These are phyloP conservation scores for Gymnorhina tibicen DNA, from an alignment of 2,113 vertebrate species.

Conservation along the genomic window DNA sequence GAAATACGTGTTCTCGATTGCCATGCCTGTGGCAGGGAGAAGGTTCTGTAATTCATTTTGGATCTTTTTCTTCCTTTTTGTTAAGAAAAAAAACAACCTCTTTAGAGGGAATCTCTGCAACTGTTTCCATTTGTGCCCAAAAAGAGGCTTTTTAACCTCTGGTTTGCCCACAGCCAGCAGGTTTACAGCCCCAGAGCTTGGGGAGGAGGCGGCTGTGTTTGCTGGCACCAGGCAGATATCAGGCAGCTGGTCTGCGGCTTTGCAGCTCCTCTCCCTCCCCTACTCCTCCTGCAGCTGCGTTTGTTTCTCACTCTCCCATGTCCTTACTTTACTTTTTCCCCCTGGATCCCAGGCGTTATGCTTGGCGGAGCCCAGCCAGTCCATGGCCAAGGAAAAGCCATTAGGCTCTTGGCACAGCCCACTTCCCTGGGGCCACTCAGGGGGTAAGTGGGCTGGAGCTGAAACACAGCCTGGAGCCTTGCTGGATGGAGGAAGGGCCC, in stretches of 20 bases:
- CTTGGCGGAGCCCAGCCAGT: neutral
- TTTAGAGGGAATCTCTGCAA: neutral
- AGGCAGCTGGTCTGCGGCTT: neutral
- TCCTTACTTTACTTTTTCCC: conserved; percentile 23
- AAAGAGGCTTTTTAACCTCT: fast-evolving
- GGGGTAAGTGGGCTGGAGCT: neutral
- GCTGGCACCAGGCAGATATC: neutral
- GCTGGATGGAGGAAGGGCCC: neutral
- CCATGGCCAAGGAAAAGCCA: neutral
- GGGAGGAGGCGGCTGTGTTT: neutral
- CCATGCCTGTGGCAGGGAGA: neutral
- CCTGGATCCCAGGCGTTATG: neutral
- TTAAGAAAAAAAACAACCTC: fast-evolving
- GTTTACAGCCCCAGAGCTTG: neutral
- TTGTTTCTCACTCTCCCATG: neutral
- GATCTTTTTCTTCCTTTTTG: neutral
- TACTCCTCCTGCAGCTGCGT: neutral
- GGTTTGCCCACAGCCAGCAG: neutral
- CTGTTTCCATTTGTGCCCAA: neutral
- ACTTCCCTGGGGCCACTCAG: neutral
- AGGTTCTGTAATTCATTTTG: neutral
- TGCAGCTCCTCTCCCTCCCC: neutral
- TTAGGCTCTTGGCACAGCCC: neutral
- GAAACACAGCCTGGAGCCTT: neutral
- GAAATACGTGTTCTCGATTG: neutral